Percentiles rank a stretch among this genome's conserved stretches.
phyloP scores from a whole-genome alignment of 2,113 vertebrate species.

The Phainopepla nitens region DNA sequence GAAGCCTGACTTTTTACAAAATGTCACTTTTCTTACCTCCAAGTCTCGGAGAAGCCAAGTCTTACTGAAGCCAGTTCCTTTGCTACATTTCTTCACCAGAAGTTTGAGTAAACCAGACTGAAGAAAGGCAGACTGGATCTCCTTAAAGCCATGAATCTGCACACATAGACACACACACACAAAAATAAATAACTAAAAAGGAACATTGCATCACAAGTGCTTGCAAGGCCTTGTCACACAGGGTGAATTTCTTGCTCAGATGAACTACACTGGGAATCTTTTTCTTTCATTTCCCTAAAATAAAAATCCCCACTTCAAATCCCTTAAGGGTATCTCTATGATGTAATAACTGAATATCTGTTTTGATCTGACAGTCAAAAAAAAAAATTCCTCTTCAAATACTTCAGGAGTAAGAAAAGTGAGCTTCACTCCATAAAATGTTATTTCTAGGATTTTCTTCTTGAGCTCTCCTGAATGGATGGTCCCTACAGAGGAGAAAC shows the following conservation, averaged over 20 bases:
- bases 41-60: conserved; percentile 94
- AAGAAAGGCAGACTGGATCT: conserved; percentile 84
- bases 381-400: neutral
- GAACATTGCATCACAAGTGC: neutral
- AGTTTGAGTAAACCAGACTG: conserved; percentile 87
- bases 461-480: neutral
- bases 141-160: conserved; percentile 86
- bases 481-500: neutral
- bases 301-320: neutral
- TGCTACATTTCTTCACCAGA: conserved; percentile 94
- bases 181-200: neutral
- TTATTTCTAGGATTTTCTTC: neutral
- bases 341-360: neutral
- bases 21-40: conserved; percentile 70
- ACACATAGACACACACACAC: neutral
- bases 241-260: neutral
- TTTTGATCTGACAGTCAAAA: neutral
- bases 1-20: neutral
- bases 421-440: neutral
- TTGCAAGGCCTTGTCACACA: neutral
- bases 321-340: neutral
- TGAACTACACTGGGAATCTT: neutral
- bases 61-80: conserved; percentile 97
- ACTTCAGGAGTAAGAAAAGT: neutral
- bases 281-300: neutral